Evolutionary conservation across 1,140 invertebrate genomes (phyloP).

Genomic region (Vanessa atalanta): DNA sequence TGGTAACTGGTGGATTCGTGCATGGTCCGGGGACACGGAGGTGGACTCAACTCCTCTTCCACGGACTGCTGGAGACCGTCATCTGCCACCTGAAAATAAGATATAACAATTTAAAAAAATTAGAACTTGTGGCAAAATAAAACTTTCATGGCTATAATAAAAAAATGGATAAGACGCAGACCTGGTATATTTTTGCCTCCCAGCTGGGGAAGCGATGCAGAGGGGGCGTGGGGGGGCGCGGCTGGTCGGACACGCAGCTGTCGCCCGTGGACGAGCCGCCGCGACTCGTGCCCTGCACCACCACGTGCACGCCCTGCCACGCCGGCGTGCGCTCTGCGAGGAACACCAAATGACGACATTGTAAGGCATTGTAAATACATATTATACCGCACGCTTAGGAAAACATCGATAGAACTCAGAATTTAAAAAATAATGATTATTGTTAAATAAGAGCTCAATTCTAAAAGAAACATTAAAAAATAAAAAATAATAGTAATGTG

Average conservation of each 20-base stretch:
- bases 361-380: neutral
- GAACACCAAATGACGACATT: neutral
- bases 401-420: no score
- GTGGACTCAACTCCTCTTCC: conserved; percentile 73
- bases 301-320: conserved; percentile 71
- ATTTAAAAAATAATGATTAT: no score
- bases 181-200: conserved; percentile 97
- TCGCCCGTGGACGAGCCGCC: conserved; percentile 76
- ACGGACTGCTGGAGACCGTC: conserved; percentile 86
- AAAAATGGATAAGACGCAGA: neutral
- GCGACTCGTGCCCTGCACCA: conserved; percentile 76
- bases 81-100: conserved; percentile 85
- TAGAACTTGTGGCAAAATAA: no score
- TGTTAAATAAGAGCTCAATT: no score
- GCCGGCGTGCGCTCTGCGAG: conserved; percentile 71
- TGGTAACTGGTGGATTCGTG: conserved; percentile 85
- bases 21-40: conserved; percentile 67
- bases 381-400: no score
- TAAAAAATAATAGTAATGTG: no score
- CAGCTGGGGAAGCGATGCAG: conserved; percentile 94
- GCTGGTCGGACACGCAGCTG: conserved; percentile 73
- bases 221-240: conserved; percentile 92
- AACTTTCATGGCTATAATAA: no score
- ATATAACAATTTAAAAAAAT: neutral
- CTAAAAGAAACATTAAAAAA: no score